phyloP scores from a whole-genome alignment of 2,888 invertebrate genomes.

The Lepidonotus clava region DNA sequence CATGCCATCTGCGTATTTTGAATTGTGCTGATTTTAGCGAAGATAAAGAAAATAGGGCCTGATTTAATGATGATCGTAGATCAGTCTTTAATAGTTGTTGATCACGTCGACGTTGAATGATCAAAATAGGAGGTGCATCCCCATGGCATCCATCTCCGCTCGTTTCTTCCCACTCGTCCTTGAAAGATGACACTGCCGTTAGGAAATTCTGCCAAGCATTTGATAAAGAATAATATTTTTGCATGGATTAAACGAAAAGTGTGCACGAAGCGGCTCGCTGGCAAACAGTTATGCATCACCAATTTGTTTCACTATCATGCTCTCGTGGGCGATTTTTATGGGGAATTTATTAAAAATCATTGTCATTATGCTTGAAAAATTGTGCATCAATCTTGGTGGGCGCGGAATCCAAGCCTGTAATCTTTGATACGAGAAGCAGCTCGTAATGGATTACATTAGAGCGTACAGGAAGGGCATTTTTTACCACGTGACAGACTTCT shows the following conservation, averaged over 20 bases:
- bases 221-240: conserved; percentile 15
- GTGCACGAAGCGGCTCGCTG: not conserved
- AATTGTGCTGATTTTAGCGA: not conserved
- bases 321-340: not conserved
- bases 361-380: conserved; percentile 2
- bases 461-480: not conserved
- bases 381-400: not conserved
- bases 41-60: not conserved
- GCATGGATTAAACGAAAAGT: not conserved
- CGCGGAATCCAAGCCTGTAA: not conserved
- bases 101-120: not conserved
- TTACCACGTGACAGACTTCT: not conserved
- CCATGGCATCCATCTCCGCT: not conserved
- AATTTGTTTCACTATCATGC: not conserved
- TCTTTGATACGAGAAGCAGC: conserved; percentile 5
- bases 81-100: not conserved
- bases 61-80: not conserved
- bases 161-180: not conserved
- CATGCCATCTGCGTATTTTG: not conserved
- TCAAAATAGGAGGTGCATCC: not conserved
- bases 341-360: not conserved
- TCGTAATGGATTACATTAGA: conserved; percentile 20
- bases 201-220: not conserved
- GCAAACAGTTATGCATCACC: not conserved
- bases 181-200: not conserved